These are phyloP conservation scores for Cheilosia grossa DNA, from an alignment of 2,888 invertebrate genomes.

Conservation along the genomic window DNA sequence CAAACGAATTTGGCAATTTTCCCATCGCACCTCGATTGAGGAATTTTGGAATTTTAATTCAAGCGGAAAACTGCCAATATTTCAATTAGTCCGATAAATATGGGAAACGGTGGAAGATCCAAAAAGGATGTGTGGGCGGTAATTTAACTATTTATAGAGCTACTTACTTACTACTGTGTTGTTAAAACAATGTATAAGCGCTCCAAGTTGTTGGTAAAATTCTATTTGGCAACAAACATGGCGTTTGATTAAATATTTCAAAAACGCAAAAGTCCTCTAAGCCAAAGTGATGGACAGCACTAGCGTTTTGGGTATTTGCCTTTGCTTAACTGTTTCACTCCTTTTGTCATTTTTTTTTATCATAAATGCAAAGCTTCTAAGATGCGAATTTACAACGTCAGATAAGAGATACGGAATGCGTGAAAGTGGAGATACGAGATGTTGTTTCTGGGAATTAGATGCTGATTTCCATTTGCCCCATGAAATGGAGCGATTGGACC, in stretches of 20 bases:
- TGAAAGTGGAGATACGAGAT: conserved; percentile 4
- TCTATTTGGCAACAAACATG: too few species aligned
- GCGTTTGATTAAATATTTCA: too few species aligned
- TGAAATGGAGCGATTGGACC: neutral
- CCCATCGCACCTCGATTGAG: neutral
- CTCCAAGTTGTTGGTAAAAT: too few species aligned
- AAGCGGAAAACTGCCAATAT: conserved; percentile 4
- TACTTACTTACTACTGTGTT: neutral
- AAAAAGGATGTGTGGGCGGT: neutral
- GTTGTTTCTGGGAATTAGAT: neutral
- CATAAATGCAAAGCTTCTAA: conserved; percentile 1
- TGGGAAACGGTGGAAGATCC: neutral
- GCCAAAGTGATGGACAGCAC: neutral
- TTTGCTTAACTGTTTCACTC: neutral
- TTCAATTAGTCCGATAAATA: neutral
- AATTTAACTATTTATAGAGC: neutral
- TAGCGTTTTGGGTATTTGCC: neutral
- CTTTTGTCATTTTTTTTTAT: conserved; percentile 5
- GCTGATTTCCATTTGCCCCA: neutral
- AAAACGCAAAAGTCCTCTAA: neutral
- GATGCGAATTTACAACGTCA: conserved; percentile 1
- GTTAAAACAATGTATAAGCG: neutral
- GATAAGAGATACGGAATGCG: neutral
- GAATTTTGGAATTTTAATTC: conserved; percentile 1
- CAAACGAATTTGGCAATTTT: neutral